Percentiles rank a stretch among this genome's conserved stretches.
Evolutionary conservation across 2,797 vertebrate species (phyloP).

Genomic region (Spinus olivaceus): DNA sequence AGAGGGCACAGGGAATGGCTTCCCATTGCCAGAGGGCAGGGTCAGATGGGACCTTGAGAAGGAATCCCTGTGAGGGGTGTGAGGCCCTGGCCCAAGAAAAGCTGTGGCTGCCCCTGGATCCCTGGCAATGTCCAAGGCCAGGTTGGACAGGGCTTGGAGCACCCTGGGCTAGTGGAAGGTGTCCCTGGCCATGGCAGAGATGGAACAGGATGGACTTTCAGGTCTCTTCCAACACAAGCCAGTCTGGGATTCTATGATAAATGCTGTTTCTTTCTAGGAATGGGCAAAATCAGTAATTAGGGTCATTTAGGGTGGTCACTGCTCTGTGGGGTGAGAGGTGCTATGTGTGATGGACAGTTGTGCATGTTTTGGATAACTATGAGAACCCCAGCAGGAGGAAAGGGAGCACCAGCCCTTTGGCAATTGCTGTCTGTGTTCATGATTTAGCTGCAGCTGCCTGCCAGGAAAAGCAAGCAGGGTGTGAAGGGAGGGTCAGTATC

Average conservation of each 20-base stretch:
- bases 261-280: neutral
- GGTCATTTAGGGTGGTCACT: neutral
- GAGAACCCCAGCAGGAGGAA: neutral
- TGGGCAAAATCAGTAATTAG: neutral
- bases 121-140: neutral
- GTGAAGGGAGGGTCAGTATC: neutral
- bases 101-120: neutral
- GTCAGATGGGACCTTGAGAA: fast-evolving
- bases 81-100: neutral
- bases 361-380: neutral
- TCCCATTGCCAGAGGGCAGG: neutral
- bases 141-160: fast-evolving
- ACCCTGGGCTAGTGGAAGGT: fast-evolving
- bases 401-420: neutral
- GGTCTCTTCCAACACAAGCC: neutral
- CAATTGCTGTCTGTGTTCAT: neutral
- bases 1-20: neutral
- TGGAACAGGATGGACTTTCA: neutral
- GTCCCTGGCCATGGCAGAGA: neutral
- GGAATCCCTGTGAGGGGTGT: neutral
- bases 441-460: neutral
- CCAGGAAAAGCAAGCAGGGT: neutral
- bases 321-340: neutral
- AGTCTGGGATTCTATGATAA: neutral
- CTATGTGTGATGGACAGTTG: neutral